A percentile compares a stretch with the other conserved stretches of the same genome.
These are phyloP conservation scores for Aepyceros melampus DNA, from an alignment of 2,113 vertebrate species.

Conservation along the genomic window DNA sequence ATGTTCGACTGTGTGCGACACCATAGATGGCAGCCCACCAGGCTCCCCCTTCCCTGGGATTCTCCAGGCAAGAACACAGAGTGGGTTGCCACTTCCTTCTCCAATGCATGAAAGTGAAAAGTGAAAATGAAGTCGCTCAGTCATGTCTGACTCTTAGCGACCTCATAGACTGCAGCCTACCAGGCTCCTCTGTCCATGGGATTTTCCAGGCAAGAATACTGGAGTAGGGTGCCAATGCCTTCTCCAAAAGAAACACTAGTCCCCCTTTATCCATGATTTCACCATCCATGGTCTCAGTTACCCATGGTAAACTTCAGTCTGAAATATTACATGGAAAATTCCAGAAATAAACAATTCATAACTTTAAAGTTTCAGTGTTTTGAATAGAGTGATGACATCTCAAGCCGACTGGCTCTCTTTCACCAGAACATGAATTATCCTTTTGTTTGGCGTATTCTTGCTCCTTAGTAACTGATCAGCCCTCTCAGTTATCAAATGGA, in stretches of 20 bases:
- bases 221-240: no score
- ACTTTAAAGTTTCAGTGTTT: neutral
- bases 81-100: no score
- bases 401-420: neutral
- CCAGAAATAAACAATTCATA: neutral
- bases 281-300: neutral
- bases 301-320: neutral
- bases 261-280: neutral
- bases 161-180: no score
- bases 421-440: neutral
- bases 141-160: no score
- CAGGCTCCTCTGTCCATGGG: no score
- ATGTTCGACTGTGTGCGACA: accelerated
- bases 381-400: neutral
- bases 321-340: neutral
- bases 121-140: no score
- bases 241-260: neutral
- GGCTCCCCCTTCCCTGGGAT: no score
- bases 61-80: no score
- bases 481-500: neutral
- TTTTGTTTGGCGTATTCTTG: neutral
- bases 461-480: neutral
- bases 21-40: no score
- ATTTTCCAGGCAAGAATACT: no score
- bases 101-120: no score